Percentiles rank a stretch among this genome's conserved stretches.
These are phyloP conservation scores for Drosophila mayri DNA, from an alignment of 1,140 invertebrate genomes.

Conservation along the genomic window DNA sequence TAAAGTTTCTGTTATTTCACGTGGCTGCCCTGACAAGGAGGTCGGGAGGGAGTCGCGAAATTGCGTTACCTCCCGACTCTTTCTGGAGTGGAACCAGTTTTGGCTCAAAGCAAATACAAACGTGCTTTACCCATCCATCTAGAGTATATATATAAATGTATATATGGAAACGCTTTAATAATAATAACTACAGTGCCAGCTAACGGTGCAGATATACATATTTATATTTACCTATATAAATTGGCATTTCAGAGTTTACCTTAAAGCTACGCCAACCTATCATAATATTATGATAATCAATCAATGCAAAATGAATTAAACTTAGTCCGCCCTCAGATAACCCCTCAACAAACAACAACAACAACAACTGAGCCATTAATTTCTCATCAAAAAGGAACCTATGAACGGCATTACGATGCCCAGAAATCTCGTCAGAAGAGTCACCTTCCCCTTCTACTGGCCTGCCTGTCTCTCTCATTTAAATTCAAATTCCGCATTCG, in stretches of 20 bases:
- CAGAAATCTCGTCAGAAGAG: conserved; percentile 1
- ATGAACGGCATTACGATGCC: conserved; percentile 28
- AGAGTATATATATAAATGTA: conserved; percentile 1
- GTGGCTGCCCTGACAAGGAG: conserved; percentile 18
- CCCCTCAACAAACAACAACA: conserved; percentile 11
- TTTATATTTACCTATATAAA: conserved; percentile 11
- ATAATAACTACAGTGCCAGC: conserved; percentile 41
- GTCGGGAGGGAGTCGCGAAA: conserved; percentile 12
- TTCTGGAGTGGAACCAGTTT: neutral
- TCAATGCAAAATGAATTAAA: conserved; percentile 41
- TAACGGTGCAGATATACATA: conserved; percentile 31
- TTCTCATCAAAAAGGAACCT: conserved; percentile 67
- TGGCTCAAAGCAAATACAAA: conserved; percentile 28
- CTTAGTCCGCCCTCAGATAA: conserved; percentile 16
- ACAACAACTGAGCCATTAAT: conserved; percentile 35
- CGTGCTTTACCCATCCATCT: conserved; percentile 21
- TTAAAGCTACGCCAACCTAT: conserved; percentile 47
- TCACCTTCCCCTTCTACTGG: neutral
- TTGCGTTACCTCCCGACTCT: conserved; percentile 14
- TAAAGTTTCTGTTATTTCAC: conserved; percentile 29
- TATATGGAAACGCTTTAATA: conserved; percentile 32
- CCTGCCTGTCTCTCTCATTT: conserved; percentile 30
- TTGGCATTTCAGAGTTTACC: conserved; percentile 35
- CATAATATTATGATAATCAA: conserved; percentile 41
- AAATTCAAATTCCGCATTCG: conserved; percentile 31